Percentiles rank a stretch among this genome's conserved stretches.
These are phyloP conservation scores for Hippoglossus hippoglossus DNA, from an alignment of 2,797 vertebrate species.

Conservation along the genomic window DNA sequence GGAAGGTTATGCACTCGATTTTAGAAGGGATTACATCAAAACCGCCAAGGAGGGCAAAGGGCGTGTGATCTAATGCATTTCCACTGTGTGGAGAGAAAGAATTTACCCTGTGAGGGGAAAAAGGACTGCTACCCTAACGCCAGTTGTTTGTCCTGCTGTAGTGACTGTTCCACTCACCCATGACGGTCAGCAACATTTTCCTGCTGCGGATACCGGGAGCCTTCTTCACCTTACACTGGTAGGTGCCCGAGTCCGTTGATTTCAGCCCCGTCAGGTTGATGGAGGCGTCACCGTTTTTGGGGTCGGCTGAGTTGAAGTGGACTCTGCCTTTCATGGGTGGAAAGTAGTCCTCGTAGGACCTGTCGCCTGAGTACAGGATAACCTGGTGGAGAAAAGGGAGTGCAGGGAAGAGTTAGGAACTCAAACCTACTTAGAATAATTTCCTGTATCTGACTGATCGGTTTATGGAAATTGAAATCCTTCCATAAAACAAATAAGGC, in stretches of 20 bases:
- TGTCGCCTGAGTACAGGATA: slow-evolving; percentile 90
- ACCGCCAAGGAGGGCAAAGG: slow-evolving; percentile 56
- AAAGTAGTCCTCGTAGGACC: slow-evolving; percentile 87
- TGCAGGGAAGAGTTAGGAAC: slow-evolving; percentile 1
- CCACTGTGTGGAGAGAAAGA: slow-evolving; percentile 30
- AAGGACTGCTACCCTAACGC: not conserved
- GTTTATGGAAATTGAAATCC: slow-evolving; percentile 5
- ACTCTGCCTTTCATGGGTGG: slow-evolving; percentile 85
- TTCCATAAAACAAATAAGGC: slow-evolving; percentile 23
- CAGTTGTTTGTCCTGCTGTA: slow-evolving; percentile 2
- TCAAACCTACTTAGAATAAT: slow-evolving; percentile 13
- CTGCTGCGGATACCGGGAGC: slow-evolving; percentile 89
- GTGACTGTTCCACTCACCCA: slow-evolving; percentile 85
- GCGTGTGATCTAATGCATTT: slow-evolving; percentile 50
- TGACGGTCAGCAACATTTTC: slow-evolving; percentile 90
- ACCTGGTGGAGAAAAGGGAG: slow-evolving; percentile 78
- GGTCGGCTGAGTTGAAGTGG: slow-evolving; percentile 89
- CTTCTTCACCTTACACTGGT: slow-evolving; percentile 97
- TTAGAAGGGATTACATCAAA: slow-evolving; percentile 70
- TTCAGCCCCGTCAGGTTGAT: slow-evolving; percentile 89
- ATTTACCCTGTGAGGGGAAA: slow-evolving; percentile 30
- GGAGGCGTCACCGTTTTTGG: slow-evolving; percentile 90
- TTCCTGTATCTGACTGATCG: slow-evolving; percentile 2
- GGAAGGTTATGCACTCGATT: slow-evolving; percentile 67
- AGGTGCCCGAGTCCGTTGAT: slow-evolving; percentile 89